Percentiles rank a stretch among this genome's conserved stretches.
Conservation (phyloP, 2,113 vertebrate genomes). For the Hippoglossus stenolepis region DNA sequence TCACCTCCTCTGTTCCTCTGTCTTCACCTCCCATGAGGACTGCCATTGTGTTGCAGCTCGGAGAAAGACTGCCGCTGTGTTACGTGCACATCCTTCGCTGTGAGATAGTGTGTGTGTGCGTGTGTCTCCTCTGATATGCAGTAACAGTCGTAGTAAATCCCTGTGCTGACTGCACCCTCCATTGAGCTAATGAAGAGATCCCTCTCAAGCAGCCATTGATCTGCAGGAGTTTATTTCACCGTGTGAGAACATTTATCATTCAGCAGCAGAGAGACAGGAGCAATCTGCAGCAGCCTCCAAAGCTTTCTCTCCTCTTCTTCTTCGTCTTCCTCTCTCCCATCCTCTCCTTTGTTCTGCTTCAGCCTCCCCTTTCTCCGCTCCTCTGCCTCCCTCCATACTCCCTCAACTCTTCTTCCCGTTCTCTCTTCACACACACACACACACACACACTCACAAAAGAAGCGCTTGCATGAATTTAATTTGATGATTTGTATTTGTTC, state of each 20-base stretch:
- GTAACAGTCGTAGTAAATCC: conserved; percentile 33
- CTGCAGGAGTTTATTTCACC: conserved; percentile 46
- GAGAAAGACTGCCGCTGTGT: conserved; percentile 13
- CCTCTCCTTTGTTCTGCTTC: conserved; percentile 8
- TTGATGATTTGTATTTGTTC: conserved; percentile 35
- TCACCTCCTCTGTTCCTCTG: conserved; percentile 35
- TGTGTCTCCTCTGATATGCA: conserved; percentile 27
- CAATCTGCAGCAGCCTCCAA: conserved; percentile 15
- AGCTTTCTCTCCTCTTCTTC: conserved; percentile 1
- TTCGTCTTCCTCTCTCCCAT: neutral
- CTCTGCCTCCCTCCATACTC: neutral
- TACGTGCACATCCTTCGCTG: neutral
- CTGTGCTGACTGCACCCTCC: conserved; percentile 48
- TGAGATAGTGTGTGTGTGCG: conserved; percentile 3
- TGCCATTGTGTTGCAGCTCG: conserved; percentile 33
- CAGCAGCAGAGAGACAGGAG: conserved; percentile 26
- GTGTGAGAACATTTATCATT: conserved; percentile 54
- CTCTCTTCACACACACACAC: neutral
- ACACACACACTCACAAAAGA: neutral
- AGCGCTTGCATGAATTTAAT: conserved; percentile 25
- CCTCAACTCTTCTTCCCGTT: neutral
- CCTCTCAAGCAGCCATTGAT: conserved; percentile 61
- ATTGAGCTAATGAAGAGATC: conserved; percentile 70
- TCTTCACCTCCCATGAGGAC: conserved; percentile 47
- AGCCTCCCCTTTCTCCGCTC: neutral